Conservation (phyloP, 2,113 vertebrate genomes). For the Stomatorhinus ivindoensis region DNA sequence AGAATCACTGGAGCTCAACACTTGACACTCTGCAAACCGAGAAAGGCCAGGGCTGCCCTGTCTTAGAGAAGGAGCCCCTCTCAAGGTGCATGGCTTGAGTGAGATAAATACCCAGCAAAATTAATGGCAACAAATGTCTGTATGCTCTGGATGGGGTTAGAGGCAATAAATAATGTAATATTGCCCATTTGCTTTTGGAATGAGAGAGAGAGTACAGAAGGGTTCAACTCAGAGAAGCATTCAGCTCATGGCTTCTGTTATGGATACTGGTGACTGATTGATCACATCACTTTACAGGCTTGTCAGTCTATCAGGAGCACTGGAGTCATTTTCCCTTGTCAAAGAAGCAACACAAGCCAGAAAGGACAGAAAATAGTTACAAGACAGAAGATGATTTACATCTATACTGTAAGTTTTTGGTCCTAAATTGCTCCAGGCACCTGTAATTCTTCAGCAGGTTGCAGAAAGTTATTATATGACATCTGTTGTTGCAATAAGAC, state of each 20-base stretch:
- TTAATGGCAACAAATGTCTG: too few species aligned
- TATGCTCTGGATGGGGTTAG: not conserved
- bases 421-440: not conserved
- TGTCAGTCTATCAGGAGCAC: not conserved
- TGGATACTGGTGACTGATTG: not conserved
- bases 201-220: not conserved
- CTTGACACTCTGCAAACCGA: too few species aligned
- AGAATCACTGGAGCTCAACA: too few species aligned
- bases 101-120: not conserved
- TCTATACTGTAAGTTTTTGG: not conserved
- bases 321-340: not conserved
- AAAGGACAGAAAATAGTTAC: not conserved
- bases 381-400: not conserved
- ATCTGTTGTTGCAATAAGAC: not conserved
- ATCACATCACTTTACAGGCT: not conserved
- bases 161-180: not conserved
- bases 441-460: not conserved
- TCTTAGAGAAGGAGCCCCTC: too few species aligned
- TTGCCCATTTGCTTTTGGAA: not conserved
- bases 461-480: not conserved
- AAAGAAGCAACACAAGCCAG: not conserved
- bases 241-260: not conserved
- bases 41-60: too few species aligned
- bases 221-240: too few species aligned
- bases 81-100: not conserved